These are phyloP conservation scores for Thamnophis sirtalis DNA, from an alignment of 2,113 vertebrate species.

Conservation along the genomic window DNA sequence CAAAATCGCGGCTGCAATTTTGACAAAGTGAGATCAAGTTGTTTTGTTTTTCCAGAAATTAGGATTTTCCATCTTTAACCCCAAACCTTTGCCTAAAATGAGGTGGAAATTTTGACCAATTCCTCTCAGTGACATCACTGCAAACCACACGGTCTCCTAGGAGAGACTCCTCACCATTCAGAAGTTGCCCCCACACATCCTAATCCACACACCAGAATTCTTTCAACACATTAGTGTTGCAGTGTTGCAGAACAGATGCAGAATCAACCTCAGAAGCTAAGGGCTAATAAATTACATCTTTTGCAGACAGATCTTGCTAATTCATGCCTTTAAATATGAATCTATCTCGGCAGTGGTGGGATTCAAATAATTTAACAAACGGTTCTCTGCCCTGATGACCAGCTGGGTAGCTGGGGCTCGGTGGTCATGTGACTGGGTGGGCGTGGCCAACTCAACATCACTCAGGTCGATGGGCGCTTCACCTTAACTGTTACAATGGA, in stretches of 20 bases:
- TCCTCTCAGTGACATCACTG: background rate
- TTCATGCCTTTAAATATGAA: background rate
- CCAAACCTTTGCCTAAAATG: background rate
- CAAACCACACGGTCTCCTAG: background rate
- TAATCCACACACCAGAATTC: background rate
- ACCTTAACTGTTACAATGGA: too few species aligned
- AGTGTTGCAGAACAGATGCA: background rate
- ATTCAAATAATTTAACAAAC: too few species aligned
- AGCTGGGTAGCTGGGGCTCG: too few species aligned
- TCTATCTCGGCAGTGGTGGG: too few species aligned
- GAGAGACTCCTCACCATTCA: background rate
- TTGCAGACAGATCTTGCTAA: background rate
- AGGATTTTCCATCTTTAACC: background rate
- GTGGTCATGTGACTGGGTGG: too few species aligned
- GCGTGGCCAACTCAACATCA: too few species aligned
- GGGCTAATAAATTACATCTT: background rate
- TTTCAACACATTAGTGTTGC: background rate
- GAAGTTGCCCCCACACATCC: background rate
- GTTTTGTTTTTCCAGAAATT: background rate
- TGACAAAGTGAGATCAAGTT: background rate
- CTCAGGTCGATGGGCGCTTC: too few species aligned
- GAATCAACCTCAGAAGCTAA: background rate
- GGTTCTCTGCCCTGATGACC: too few species aligned
- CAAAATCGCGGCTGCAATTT: background rate
- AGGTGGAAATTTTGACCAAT: background rate